phyloP scores from a whole-genome alignment of 2,797 vertebrate species.

The Macrochelys suwanniensis region DNA sequence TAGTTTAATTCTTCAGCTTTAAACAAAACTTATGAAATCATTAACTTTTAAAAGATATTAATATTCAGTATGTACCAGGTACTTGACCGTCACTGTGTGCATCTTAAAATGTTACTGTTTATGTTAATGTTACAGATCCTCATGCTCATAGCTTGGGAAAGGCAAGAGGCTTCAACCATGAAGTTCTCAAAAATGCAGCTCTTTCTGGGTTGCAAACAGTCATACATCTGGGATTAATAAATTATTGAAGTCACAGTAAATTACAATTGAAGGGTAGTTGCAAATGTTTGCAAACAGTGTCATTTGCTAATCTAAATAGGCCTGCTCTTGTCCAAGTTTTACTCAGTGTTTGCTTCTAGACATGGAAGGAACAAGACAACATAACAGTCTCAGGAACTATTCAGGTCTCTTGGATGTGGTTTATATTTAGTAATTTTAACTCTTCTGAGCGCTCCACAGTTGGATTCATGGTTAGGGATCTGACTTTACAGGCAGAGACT shows the following conservation, averaged over 20 bases:
- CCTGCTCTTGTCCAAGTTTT: not conserved
- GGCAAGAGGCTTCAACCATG: not conserved
- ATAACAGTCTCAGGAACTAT: not conserved
- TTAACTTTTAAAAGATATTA: not conserved
- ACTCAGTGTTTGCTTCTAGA: not conserved
- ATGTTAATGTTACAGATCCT: not conserved
- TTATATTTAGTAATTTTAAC: not conserved
- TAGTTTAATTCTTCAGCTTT: not conserved
- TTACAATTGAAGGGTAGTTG: not conserved
- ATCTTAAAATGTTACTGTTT: not conserved
- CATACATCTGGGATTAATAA: not conserved
- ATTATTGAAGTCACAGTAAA: not conserved
- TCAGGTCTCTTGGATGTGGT: not conserved
- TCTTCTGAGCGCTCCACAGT: accelerated
- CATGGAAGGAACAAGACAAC: accelerated
- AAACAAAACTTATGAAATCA: too few species aligned
- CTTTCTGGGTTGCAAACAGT: not conserved
- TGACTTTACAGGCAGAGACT: not conserved
- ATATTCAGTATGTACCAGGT: not conserved
- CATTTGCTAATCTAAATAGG: not conserved
- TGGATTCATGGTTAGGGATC: not conserved
- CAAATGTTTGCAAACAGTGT: not conserved
- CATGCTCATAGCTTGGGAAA: not conserved
- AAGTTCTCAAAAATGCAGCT: not conserved
- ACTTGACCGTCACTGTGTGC: not conserved